Base-by-base conservation (phyloP, 2,888 invertebrate genomes). In the Anarsia innoxiella region DNA sequence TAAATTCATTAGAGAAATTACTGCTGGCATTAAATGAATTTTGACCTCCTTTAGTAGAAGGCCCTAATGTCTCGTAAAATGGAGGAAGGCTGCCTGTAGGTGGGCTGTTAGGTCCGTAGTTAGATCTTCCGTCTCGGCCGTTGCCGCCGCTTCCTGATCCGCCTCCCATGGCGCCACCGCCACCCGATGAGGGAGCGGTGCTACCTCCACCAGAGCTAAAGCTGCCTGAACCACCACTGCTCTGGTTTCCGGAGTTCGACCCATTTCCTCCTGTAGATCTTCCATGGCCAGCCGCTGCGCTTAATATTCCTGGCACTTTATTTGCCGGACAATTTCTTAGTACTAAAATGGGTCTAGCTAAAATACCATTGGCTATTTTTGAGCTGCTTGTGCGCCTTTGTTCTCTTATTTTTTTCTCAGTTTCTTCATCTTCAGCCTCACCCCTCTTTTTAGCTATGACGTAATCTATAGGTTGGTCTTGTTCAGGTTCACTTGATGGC, bases 381-480 rank as follows among this genome's bases (percentile, higher is more conserved):
- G 89, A 89, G 58, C 88, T 88, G 59, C 89, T 90, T 40, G 90
- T 88, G 46, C 91, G 76, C 48, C 91, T 86, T 53, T 91, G 90
- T 62, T 91, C 91, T 47, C 90, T 84, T 12, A 89, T 86, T 62
- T 89, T 88, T 52, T 88, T 90, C 76, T 88, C 93, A 43, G 88
- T 89, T 65, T 89, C 89, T 58, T 90, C 90, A 50, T 90, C 89
- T 63, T 89, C 90, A 6, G 83, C 76, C 61, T 90, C 89, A 4
- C 91, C 90, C 42, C 90, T 88, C 57, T 93, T 89, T 68, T 93
- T 94, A 13, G 94, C 94, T 48, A 95, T 93, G 59, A 91, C 94
- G 66, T 95, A 95, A 65, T 95, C 94, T 43, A 95, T 95, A 0
- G 95, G 95, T 55, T 94, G 94, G 43, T 95, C 94, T 74, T 93